Evolutionary conservation across 2,113 vertebrate genomes (phyloP).

Genomic region (Lontra canadensis): DNA sequence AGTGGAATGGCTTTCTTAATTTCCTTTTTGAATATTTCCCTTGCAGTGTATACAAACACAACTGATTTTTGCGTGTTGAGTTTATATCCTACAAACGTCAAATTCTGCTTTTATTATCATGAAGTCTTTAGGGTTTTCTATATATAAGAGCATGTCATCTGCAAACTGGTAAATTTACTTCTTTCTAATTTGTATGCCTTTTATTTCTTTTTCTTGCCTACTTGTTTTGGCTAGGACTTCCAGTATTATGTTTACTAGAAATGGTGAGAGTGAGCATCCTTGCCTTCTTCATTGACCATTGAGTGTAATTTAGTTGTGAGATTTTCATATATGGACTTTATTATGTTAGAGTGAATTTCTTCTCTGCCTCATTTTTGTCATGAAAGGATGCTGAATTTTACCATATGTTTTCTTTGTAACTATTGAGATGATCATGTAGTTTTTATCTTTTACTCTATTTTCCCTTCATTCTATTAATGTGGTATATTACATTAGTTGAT

Average conservation of each 20-base stretch:
- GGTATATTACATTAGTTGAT: neutral
- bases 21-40: neutral
- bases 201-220: neutral
- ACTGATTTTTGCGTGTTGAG: neutral
- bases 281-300: neutral
- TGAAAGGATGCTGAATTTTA: neutral
- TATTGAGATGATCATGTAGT: neutral
- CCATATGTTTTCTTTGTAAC: neutral
- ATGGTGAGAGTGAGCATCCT: neutral
- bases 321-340: neutral
- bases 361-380: neutral
- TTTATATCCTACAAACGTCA: neutral
- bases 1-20: neutral
- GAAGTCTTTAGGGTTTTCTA: neutral
- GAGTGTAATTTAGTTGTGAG: neutral
- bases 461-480: neutral
- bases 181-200: neutral
- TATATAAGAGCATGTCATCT: neutral
- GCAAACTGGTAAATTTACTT: neutral
- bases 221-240: neutral
- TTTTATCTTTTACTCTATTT: neutral
- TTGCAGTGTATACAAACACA: neutral
- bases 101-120: neutral
- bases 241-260: neutral
- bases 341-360: neutral